Evolutionary conservation across 2,113 vertebrate genomes (phyloP).

Genomic region (Scophthalmus maximus): DNA sequence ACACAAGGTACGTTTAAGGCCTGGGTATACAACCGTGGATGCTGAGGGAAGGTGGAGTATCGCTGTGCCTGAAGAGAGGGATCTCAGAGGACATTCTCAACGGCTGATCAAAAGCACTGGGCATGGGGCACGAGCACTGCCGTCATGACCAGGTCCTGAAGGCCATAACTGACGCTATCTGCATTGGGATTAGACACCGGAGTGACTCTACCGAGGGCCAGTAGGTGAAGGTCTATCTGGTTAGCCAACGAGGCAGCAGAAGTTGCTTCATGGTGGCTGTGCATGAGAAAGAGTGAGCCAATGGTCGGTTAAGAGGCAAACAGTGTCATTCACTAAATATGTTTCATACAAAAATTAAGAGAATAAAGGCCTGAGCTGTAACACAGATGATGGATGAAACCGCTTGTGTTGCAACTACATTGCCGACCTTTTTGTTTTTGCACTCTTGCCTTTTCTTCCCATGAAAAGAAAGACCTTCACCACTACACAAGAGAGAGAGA

Average conservation of each 20-base stretch:
- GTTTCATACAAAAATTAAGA: conserved; percentile 56
- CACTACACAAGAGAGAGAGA: conserved; percentile 43
- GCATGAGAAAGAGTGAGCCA: not conserved
- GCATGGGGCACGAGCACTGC: no score
- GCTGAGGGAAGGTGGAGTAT: no score
- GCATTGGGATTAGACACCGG: no score
- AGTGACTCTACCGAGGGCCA: no score
- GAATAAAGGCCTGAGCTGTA: conserved; percentile 46
- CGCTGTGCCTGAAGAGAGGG: no score
- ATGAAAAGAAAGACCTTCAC: conserved; percentile 70
- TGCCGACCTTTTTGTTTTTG: conserved; percentile 43
- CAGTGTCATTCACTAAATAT: conserved; percentile 38
- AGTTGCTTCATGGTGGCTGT: not conserved
- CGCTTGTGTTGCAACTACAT: conserved; percentile 37
- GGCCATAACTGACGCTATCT: no score
- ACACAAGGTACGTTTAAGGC: not conserved
- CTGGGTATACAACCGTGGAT: not conserved
- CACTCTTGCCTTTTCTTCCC: conserved; percentile 67
- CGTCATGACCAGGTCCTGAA: no score
- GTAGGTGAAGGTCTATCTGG: not conserved
- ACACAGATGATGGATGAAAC: conserved; percentile 59
- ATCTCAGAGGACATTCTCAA: no score
- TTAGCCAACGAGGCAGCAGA: not conserved
- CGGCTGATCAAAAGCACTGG: no score
- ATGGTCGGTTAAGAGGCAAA: conserved; percentile 8